These are phyloP conservation scores for Embidobia sp. DNA, from an alignment of 2,888 invertebrate species.

Conservation along the genomic window DNA sequence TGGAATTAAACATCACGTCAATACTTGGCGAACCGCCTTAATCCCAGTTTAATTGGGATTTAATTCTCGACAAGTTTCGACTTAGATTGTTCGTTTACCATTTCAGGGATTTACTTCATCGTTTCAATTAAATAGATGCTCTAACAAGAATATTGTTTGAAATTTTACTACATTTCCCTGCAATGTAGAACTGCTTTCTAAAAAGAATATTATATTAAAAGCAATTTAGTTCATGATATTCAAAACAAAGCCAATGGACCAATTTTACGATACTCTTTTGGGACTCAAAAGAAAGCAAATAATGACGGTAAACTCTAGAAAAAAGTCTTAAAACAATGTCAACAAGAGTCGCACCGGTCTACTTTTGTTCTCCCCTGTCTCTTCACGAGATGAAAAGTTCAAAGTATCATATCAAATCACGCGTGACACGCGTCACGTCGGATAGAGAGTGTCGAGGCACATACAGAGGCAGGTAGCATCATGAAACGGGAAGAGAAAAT, in stretches of 20 bases:
- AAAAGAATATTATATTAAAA: no score
- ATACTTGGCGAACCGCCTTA: slow-evolving; percentile 11
- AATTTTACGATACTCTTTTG: no score
- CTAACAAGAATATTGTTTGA: neutral
- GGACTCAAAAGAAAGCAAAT: slow-evolving; percentile 6
- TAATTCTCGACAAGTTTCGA: neutral
- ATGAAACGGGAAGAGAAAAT: slow-evolving; percentile 59
- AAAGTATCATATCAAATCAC: slow-evolving; percentile 48
- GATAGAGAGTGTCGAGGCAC: slow-evolving; percentile 17
- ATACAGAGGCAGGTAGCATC: slow-evolving; percentile 37
- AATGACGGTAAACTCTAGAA: neutral
- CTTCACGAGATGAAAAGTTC: slow-evolving; percentile 43
- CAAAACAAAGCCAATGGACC: no score
- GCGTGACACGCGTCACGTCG: slow-evolving; percentile 52
- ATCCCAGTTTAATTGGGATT: slow-evolving; percentile 19
- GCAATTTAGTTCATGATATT: no score
- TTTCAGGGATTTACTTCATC: no score
- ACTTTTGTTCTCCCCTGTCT: slow-evolving; percentile 6
- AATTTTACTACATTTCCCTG: no score
- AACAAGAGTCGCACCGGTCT: slow-evolving; percentile 13
- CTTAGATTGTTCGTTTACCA: neutral
- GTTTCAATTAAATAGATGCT: no score
- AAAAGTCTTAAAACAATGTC: slow-evolving; percentile 14
- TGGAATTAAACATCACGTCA: slow-evolving; percentile 19
- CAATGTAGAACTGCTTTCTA: no score